phyloP scores from a whole-genome alignment of 2,113 vertebrate species.

The Brachyhypopomus gauderio region DNA sequence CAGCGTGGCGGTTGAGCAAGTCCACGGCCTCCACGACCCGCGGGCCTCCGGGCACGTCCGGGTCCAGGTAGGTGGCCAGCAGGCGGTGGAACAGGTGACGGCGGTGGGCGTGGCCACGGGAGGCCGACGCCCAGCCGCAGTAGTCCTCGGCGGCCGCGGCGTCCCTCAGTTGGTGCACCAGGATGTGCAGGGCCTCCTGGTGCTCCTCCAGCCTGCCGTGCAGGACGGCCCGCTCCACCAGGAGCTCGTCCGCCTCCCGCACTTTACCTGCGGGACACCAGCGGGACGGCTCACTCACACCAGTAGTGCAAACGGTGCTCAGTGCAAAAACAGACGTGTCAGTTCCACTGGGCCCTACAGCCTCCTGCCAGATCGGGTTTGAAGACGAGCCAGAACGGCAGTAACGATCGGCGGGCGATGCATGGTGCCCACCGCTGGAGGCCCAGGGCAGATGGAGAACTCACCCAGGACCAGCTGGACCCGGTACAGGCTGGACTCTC shows the following conservation, averaged over 20 bases:
- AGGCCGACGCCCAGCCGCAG: constrained; percentile 85
- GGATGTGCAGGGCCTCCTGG: constrained; percentile 84
- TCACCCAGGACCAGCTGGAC: constrained; percentile 81
- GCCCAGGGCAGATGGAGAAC: background rate
- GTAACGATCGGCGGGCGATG: background rate
- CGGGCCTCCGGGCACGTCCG: constrained; percentile 48
- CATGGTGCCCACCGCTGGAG: too few relatives aligned
- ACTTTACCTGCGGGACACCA: constrained; percentile 78
- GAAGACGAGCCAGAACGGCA: background rate
- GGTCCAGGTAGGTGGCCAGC: constrained; percentile 79
- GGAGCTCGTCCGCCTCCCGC: constrained; percentile 80
- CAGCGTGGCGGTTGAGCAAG: constrained; percentile 85
- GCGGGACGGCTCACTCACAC: background rate
- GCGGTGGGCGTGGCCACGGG: constrained; percentile 66
- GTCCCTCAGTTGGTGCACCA: constrained; percentile 87
- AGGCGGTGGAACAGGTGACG: constrained; percentile 87
- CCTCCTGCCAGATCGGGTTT: too few relatives aligned
- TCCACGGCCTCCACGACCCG: constrained; percentile 84
- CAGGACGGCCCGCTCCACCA: constrained; percentile 88
- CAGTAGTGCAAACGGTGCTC: too few relatives aligned
- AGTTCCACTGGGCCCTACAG: too few relatives aligned
- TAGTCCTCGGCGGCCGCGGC: constrained; percentile 86
- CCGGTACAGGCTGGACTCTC: constrained; percentile 85
- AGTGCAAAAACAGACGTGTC: too few relatives aligned
- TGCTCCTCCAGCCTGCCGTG: constrained; percentile 93